phyloP scores from a whole-genome alignment of 1,140 invertebrate genomes.

The Drosophila pseudoananassae region DNA sequence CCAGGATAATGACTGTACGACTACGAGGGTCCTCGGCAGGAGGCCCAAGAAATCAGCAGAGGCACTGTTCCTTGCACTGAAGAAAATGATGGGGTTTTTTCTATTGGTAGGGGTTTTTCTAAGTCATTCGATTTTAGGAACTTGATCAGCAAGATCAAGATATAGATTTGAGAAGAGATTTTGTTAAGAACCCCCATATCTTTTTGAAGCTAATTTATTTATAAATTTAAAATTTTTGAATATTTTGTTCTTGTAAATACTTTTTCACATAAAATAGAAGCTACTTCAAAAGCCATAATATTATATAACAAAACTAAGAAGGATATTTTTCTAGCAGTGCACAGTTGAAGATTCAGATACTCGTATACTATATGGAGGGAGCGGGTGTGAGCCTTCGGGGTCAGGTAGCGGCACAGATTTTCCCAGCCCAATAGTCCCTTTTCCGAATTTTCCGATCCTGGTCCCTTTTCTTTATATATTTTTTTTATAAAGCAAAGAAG shows the following conservation, averaged over 20 bases:
- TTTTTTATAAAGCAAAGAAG: slow-evolving; percentile 53
- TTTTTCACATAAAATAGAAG: too few relatives aligned
- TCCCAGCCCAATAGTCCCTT: slow-evolving; percentile 21
- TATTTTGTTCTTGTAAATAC: too few relatives aligned
- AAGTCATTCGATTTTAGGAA: too few relatives aligned
- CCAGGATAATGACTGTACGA: slow-evolving; percentile 77
- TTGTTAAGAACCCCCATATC: too few relatives aligned
- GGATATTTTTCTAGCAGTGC: background rate
- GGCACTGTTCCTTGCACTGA: slow-evolving; percentile 29
- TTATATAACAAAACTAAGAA: background rate
- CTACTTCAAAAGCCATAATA: too few relatives aligned
- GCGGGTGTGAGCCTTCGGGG: slow-evolving; percentile 33
- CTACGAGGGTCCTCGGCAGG: slow-evolving; percentile 29
- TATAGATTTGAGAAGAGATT: too few relatives aligned
- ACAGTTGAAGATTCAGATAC: slow-evolving; percentile 11
- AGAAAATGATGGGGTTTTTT: background rate
- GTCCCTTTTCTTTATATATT: slow-evolving; percentile 34
- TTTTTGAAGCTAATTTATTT: too few relatives aligned
- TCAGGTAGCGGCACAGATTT: slow-evolving; percentile 62
- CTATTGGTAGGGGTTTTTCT: too few relatives aligned
- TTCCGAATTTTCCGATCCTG: slow-evolving; percentile 19
- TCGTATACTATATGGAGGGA: slow-evolving; percentile 23
- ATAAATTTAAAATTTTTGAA: too few relatives aligned
- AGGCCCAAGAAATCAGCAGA: slow-evolving; percentile 43
- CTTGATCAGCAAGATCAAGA: too few relatives aligned